Conservation (phyloP, 2,888 invertebrate species). For the Caenorhabditis zanzibari region DNA sequence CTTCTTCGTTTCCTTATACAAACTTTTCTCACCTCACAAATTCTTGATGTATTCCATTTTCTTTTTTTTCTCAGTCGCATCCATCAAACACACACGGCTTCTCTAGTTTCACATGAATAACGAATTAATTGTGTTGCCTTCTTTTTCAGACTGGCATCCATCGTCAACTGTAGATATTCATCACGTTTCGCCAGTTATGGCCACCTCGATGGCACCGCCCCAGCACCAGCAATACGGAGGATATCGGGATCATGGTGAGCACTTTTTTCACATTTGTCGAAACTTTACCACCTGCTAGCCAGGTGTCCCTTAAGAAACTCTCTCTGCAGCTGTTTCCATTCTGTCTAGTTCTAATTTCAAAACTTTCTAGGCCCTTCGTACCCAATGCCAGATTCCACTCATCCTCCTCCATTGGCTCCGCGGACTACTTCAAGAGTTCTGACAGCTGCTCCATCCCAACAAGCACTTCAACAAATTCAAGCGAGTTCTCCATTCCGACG, state of each 20-base stretch:
- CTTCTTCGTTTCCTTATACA: conserved; percentile 40
- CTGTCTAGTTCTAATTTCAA: neutral
- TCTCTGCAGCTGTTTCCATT: neutral
- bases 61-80: conserved; percentile 7
- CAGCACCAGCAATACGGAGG: conserved; percentile 23
- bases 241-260: conserved; percentile 45
- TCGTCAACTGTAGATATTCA: conserved; percentile 52
- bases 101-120: conserved; percentile 50
- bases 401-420: conserved; percentile 61
- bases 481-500: conserved; percentile 56
- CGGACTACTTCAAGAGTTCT: conserved; percentile 54
- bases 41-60: conserved; percentile 29
- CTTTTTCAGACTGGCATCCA: conserved; percentile 63
- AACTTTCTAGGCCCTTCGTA: conserved; percentile 38
- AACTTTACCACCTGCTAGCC: conserved; percentile 9
- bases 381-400: conserved; percentile 43
- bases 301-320: conserved; percentile 15
- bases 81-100: conserved; percentile 12
- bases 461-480: conserved; percentile 64
- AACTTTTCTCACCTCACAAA: conserved; percentile 39
- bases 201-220: conserved; percentile 34
- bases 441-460: conserved; percentile 62
- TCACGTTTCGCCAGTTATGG: conserved; percentile 63
- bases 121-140: conserved; percentile 22
- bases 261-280: neutral